Evolutionary conservation across 2,797 vertebrate species (phyloP).

Genomic region (Sparidentex hasta): DNA sequence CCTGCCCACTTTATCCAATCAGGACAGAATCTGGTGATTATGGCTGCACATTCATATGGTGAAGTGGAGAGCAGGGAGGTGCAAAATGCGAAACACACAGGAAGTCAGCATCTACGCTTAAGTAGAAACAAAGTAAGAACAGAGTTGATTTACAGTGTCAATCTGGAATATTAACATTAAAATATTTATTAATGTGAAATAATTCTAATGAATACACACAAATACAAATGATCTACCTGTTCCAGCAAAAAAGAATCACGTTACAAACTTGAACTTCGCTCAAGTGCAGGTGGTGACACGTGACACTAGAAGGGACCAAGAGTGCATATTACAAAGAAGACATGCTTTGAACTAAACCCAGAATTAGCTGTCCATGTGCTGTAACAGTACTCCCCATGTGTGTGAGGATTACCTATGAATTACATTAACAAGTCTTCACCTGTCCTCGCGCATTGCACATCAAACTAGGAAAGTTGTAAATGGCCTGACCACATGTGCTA

Average conservation of each 20-base stretch:
- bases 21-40: no score
- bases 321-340: constrained; percentile 17
- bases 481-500: not conserved
- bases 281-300: not conserved
- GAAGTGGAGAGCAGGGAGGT: no score
- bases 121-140: not conserved
- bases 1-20: no score
- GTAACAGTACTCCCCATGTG: constrained; percentile 24
- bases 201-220: not conserved
- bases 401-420: constrained; percentile 32
- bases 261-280: not conserved
- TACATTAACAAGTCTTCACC: constrained; percentile 52
- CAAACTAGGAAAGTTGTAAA: not conserved
- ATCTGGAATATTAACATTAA: not conserved
- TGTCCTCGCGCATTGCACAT: constrained; percentile 12
- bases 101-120: not conserved
- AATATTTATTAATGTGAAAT: not conserved
- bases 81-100: no score
- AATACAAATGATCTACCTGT: not conserved
- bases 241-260: not conserved
- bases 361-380: constrained; percentile 31
- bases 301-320: not conserved
- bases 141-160: not conserved
- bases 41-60: no score
- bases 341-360: constrained; percentile 25